These are phyloP conservation scores for Folsomia candida DNA, from an alignment of 2,888 invertebrate genomes.

Conservation along the genomic window DNA sequence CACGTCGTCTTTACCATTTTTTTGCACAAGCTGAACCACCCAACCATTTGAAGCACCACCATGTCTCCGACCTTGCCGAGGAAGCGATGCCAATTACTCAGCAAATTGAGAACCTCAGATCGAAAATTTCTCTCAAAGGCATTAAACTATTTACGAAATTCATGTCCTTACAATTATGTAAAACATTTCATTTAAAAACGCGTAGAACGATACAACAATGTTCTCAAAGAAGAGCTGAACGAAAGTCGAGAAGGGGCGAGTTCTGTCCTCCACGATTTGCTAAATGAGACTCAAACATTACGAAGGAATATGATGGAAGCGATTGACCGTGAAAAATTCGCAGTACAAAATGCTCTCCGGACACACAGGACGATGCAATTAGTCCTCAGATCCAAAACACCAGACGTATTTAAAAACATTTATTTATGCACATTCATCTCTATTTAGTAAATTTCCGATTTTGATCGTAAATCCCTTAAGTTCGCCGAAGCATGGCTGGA, in stretches of 20 bases:
- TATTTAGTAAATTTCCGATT: neutral
- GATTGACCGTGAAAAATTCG: slow-evolving; percentile 34
- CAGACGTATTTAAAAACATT: slow-evolving; percentile 11
- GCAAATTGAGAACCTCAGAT: slow-evolving; percentile 43
- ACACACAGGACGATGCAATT: slow-evolving; percentile 35
- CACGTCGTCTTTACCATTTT: no score
- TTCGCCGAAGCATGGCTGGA: slow-evolving; percentile 43
- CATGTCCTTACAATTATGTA: neutral
- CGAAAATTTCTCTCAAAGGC: slow-evolving; percentile 44
- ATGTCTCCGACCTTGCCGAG: slow-evolving; percentile 17
- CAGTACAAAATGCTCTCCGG: slow-evolving; percentile 44
- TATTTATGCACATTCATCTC: neutral
- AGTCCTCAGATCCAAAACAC: slow-evolving; percentile 26
- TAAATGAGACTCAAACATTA: slow-evolving; percentile 26
- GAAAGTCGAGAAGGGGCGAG: slow-evolving; percentile 27
- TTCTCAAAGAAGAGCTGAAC: slow-evolving; percentile 39
- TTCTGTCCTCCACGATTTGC: slow-evolving; percentile 31
- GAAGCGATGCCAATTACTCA: slow-evolving; percentile 39
- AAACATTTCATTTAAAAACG: no score
- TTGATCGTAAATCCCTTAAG: no score
- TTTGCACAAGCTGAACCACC: no score
- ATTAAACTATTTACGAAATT: neutral
- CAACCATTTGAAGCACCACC: no score
- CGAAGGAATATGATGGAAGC: slow-evolving; percentile 35
- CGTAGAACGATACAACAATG: slow-evolving; percentile 41